Percentiles rank a stretch among this genome's conserved stretches.
Evolutionary conservation across 2,888 invertebrate genomes (phyloP).

Genomic region (Hanleya hanleyi): DNA sequence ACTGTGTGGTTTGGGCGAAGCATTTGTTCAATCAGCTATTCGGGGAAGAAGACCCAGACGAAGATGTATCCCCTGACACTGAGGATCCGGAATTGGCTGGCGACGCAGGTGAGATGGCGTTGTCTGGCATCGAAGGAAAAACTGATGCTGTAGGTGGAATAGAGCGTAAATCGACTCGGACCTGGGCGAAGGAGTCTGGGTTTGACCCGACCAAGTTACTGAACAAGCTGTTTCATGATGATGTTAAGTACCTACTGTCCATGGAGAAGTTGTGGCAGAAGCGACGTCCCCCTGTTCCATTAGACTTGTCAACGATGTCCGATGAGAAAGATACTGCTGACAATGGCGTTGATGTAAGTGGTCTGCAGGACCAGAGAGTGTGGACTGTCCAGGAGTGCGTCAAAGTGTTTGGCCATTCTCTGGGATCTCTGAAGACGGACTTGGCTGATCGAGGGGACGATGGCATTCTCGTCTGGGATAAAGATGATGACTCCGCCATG

Average conservation of each 20-base stretch:
- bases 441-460: constrained; percentile 72
- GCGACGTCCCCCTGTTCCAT: constrained; percentile 84
- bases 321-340: neutral
- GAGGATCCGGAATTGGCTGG: constrained; percentile 94
- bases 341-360: constrained; percentile 4
- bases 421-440: constrained; percentile 78
- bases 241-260: constrained; percentile 92
- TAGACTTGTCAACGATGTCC: constrained; percentile 77
- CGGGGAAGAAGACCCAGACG: constrained; percentile 94
- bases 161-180: constrained; percentile 80
- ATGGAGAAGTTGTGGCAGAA: constrained; percentile 98
- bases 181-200: constrained; percentile 89
- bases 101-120: constrained; percentile 72
- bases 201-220: constrained; percentile 92
- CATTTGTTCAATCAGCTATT: constrained; percentile 99
- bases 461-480: constrained; percentile 94
- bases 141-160: constrained; percentile 73
- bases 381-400: constrained; percentile 88
- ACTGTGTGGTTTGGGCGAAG: constrained; percentile 99
- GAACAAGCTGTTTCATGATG: constrained; percentile 93
- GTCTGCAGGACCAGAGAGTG: constrained; percentile 82
- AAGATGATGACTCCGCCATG: constrained; percentile 94
- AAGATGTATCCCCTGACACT: constrained; percentile 98
- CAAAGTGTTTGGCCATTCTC: constrained; percentile 79
- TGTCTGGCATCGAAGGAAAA: constrained; percentile 72